Base-by-base conservation (phyloP, 2,888 invertebrate genomes). In the Noctua fimbriata region DNA sequence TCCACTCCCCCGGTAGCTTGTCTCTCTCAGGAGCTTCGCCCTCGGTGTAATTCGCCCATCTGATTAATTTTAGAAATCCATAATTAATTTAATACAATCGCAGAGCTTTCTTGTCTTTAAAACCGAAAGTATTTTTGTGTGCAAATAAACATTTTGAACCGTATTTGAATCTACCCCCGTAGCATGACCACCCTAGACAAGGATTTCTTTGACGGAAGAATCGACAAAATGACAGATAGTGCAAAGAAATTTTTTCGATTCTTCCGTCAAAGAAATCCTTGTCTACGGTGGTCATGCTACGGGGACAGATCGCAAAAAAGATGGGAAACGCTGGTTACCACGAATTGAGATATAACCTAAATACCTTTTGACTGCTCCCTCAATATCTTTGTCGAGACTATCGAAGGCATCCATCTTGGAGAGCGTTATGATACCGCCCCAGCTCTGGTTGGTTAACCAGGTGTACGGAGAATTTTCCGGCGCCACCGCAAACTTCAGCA, bases 1-100 rank as follows among this genome's bases (percentile, higher is more conserved):
- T 99, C 99, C 99, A 99, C 92, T 99, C 99, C 81, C 99, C 99
- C 0, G 99, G 99, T 88, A 99, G 97, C 93, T 99, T 99, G 93
- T 99, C 99, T 90, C 98, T 98, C 94, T 99, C 99, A 0, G 99
- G 99, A 82, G 98, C 98, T 93, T 99, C 99, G 36, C 98, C 98
- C 90, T 99, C 99, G 0, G 98, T 98, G 91, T 99, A 99, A 92
- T 99, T 99, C 91, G 98, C 98, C 99, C 99, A 99, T 78, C 99
- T 97, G 76, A 18, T 47, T 36, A 18, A 73, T 65, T 24, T 32
- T 32, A 10, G 18, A 80, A 76, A 76, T 32, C 1, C 55, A 52
- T 9, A 9, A 52, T 52, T 63, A 14, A 69, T 49, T 70, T 21
- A 41, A 49, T 24, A 18, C 36, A 41, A 24, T 47, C 4, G 0